A percentile compares a stretch with the other conserved stretches of the same genome.
Conservation (phyloP, 2,797 vertebrate species). For the Peromyscus nudipes region DNA sequence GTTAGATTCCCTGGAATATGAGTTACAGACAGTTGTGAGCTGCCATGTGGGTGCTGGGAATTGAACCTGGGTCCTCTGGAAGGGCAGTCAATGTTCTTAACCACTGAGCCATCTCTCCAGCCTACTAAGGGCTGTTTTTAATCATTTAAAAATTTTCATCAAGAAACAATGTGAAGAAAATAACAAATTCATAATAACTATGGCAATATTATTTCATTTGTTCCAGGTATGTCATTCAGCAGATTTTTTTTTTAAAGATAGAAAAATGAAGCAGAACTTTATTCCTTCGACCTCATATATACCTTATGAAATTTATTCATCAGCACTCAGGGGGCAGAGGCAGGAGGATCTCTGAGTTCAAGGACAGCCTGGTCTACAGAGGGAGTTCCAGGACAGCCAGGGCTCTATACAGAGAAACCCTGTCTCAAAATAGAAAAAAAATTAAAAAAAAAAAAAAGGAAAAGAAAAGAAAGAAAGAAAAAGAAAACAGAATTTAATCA, state of each 20-base stretch:
- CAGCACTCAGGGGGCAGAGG: background rate
- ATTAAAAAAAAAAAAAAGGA: background rate
- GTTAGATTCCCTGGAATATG: background rate
- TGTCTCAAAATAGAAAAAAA: background rate
- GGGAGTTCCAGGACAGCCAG: background rate
- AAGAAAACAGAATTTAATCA: background rate
- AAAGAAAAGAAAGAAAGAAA: too few relatives aligned
- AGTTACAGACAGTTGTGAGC: background rate
- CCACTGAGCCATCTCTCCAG: background rate
- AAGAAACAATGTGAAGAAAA: constrained; percentile 61
- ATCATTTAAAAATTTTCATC: constrained; percentile 51
- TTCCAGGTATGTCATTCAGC: background rate
- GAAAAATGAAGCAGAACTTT: constrained; percentile 13
- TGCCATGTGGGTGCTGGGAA: background rate
- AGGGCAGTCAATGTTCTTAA: background rate
- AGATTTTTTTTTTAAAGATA: background rate
- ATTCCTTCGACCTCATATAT: constrained; percentile 51
- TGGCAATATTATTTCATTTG: constrained; percentile 62
- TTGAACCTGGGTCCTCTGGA: background rate
- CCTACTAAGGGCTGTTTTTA: background rate
- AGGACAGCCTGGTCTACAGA: background rate
- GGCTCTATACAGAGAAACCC: background rate
- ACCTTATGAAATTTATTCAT: constrained; percentile 56
- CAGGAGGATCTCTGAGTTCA: background rate
- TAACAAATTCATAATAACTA: constrained; percentile 47